Evolutionary conservation across 2,113 vertebrate genomes (phyloP).

Genomic region (Gymnorhina tibicen): DNA sequence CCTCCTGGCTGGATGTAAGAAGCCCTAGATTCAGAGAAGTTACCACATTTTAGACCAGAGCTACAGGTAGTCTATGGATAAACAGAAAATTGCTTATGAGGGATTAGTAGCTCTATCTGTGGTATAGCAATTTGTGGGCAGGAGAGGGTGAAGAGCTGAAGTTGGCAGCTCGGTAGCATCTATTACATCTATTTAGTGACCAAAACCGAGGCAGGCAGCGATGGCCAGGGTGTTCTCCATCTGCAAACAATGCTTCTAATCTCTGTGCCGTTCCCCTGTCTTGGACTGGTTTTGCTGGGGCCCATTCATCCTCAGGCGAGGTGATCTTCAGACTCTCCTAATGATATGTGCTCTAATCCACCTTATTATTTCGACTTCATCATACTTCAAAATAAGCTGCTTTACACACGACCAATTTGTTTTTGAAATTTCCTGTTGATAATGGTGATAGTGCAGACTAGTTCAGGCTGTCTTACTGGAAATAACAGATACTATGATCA

Average conservation of each 20-base stretch:
- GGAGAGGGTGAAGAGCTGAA: not conserved
- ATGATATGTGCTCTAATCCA: not conserved
- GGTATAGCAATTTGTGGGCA: not conserved
- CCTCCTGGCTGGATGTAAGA: not conserved
- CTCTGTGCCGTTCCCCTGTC: not conserved
- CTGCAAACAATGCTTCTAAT: not conserved
- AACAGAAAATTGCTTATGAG: not conserved
- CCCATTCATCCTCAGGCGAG: not conserved
- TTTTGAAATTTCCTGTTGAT: not conserved
- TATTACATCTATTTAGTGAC: not conserved
- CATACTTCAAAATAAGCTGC: not conserved
- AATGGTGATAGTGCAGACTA: not conserved
- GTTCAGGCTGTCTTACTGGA: not conserved
- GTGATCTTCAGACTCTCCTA: not conserved
- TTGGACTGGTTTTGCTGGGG: not conserved
- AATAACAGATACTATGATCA: not conserved
- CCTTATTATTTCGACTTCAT: not conserved
- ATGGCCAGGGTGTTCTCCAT: not conserved
- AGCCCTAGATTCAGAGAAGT: not conserved
- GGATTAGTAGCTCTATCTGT: not conserved
- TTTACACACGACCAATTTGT: not conserved
- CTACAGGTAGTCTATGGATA: not conserved
- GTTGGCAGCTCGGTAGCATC: not conserved
- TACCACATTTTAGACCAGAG: not conserved
- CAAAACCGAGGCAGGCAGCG: fast-evolving